Conservation (phyloP, 2,888 invertebrate genomes). For the Anoplius nigerrimus region DNA sequence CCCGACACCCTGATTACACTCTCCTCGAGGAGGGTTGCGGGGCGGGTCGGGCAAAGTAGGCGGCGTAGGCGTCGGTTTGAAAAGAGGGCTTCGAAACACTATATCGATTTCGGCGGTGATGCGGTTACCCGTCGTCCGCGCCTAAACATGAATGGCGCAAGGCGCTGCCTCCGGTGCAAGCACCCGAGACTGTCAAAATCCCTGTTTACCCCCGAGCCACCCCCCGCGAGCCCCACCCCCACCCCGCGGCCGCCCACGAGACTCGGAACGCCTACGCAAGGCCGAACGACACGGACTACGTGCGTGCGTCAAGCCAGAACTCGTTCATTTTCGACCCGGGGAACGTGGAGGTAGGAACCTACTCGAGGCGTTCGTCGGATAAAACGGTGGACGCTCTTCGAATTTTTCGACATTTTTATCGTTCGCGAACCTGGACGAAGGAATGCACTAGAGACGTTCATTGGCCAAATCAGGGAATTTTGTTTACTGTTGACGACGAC, state of each 20-base stretch:
- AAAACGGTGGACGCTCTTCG: no score
- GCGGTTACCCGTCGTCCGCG: conserved; percentile 42
- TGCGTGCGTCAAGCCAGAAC: not conserved
- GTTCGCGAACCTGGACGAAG: no score
- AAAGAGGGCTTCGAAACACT: conserved; percentile 65
- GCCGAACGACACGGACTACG: no score
- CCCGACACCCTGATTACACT: no score
- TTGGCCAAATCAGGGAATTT: no score
- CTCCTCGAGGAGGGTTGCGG: no score
- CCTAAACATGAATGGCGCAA: conserved; percentile 44
- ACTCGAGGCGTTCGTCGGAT: no score
- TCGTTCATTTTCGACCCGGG: conserved; percentile 1
- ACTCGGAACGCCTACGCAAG: not conserved
- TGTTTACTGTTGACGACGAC: no score
- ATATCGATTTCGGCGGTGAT: conserved; percentile 65
- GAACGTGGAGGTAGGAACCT: no score
- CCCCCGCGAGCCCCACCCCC: not conserved
- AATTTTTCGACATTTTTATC: no score
- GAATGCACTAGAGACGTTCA: no score
- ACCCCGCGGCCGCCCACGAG: not conserved
- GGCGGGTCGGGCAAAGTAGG: conserved; percentile 24
- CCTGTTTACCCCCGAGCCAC: conserved; percentile 17
- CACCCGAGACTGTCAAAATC: conserved; percentile 6
- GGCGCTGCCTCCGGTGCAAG: conserved; percentile 6
- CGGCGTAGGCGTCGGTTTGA: conserved; percentile 58